Percentiles rank a stretch among this genome's conserved stretches.
Evolutionary conservation across 2,113 vertebrate genomes (phyloP).

Genomic region (Cricetomys ansorgei): DNA sequence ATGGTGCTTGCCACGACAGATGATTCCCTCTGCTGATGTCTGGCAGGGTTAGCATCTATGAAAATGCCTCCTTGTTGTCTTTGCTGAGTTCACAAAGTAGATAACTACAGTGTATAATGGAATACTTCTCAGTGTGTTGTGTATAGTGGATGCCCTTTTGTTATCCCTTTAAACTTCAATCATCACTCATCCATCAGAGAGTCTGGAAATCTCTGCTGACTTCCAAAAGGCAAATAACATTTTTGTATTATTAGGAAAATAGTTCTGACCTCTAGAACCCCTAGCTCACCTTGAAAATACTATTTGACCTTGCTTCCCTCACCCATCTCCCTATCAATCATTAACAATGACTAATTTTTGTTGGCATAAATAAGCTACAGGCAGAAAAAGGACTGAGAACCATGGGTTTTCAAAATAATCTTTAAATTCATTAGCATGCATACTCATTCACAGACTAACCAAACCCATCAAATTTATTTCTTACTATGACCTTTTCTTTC

Average conservation of each 20-base stretch:
- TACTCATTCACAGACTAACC: conserved; percentile 44
- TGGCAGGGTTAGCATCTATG: too few species aligned
- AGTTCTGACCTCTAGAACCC: conserved; percentile 21
- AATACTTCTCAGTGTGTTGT: background rate
- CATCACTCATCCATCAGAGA: conserved; percentile 6
- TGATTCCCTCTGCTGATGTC: too few species aligned
- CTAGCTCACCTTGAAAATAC: conserved; percentile 49
- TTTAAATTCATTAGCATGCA: conserved; percentile 27
- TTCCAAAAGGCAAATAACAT: conserved; percentile 37
- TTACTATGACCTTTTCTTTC: conserved; percentile 7
- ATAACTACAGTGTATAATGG: too few species aligned
- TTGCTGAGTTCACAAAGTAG: too few species aligned
- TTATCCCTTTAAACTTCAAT: background rate
- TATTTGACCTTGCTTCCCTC: conserved; percentile 12
- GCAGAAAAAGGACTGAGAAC: background rate
- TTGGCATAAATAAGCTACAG: conserved; percentile 33
- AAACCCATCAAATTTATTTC: conserved; percentile 39
- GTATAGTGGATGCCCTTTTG: background rate
- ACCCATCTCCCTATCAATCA: background rate
- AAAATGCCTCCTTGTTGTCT: too few species aligned
- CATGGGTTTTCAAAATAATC: conserved; percentile 48
- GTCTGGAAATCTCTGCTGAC: conserved; percentile 4
- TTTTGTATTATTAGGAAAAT: conserved; percentile 42
- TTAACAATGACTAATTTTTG: conserved; percentile 29
- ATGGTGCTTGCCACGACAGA: too few species aligned